Percentiles rank a stretch among this genome's conserved stretches.
phyloP scores from a whole-genome alignment of 2,797 vertebrate species.

The Leptatherina wallacei region DNA sequence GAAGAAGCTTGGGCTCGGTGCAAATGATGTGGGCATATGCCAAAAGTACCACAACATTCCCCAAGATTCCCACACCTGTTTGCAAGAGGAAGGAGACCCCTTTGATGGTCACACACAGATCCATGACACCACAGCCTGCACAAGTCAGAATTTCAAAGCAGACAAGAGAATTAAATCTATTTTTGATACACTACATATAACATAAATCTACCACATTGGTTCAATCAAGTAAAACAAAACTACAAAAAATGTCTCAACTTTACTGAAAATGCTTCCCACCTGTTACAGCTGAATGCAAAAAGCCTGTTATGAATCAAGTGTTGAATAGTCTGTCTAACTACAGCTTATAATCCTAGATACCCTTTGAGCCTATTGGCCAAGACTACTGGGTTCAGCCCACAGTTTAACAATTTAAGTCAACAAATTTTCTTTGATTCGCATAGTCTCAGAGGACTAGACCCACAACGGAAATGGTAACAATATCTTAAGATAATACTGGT shows the following conservation, averaged over 20 bases:
- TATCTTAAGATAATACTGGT: not conserved
- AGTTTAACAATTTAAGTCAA: conserved; percentile 54
- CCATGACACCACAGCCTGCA: conserved; percentile 71
- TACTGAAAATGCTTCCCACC: conserved; percentile 56
- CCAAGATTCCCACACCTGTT: conserved; percentile 82
- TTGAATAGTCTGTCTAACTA: conserved; percentile 42
- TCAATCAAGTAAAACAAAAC: not conserved
- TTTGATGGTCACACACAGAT: conserved; percentile 86
- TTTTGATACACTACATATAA: conserved; percentile 24
- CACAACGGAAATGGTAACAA: conserved; percentile 8
- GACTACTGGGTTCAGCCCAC: conserved; percentile 40
- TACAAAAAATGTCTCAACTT: not conserved
- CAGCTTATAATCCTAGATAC: conserved; percentile 72
- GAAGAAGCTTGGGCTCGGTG: conserved; percentile 72
- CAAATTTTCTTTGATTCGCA: conserved; percentile 44
- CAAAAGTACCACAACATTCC: conserved; percentile 79
- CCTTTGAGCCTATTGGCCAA: conserved; percentile 50
- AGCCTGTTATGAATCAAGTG: conserved; percentile 20
- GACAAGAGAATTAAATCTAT: conserved; percentile 31
- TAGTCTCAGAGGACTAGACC: conserved; percentile 47
- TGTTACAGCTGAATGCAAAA: conserved; percentile 34
- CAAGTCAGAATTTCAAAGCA: conserved; percentile 16
- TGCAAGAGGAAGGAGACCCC: conserved; percentile 87
- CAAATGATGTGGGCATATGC: conserved; percentile 73
- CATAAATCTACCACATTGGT: conserved; percentile 10